A percentile compares a stretch with the other conserved stretches of the same genome.
Evolutionary conservation across 1,140 invertebrate genomes (phyloP).

Genomic region (Planococcus citri): DNA sequence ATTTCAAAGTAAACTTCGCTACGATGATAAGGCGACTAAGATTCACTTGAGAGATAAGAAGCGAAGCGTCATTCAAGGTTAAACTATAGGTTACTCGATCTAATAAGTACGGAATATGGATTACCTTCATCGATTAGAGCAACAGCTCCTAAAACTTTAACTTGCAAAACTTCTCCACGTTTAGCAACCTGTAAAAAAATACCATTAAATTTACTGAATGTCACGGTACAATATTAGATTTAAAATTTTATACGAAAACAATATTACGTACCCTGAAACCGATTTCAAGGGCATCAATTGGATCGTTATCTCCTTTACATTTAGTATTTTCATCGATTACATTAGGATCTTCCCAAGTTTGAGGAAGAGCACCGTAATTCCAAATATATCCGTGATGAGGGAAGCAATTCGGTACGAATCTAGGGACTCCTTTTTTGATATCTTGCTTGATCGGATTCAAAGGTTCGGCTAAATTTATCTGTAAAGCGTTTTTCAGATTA

Average conservation of each 20-base stretch:
- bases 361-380: constrained; percentile 98
- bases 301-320: constrained; percentile 95
- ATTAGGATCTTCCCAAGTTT: constrained; percentile 97
- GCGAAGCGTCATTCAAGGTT: no score
- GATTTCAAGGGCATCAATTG: constrained; percentile 97
- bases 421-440: constrained; percentile 88
- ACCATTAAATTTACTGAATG: neutral
- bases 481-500: constrained; percentile 26
- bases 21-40: neutral
- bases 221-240: neutral
- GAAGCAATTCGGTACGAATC: constrained; percentile 94
- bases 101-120: no score
- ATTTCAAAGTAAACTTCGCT: neutral
- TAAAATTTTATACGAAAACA: neutral
- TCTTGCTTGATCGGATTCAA: constrained; percentile 98
- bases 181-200: constrained; percentile 49
- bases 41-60: neutral
- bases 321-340: constrained; percentile 78
- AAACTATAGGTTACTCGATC: neutral
- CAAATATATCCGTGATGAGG: constrained; percentile 99
- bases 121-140: constrained; percentile 86
- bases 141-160: constrained; percentile 81
- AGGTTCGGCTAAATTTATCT: constrained; percentile 78
- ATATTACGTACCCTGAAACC: constrained; percentile 49
- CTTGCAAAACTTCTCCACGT: constrained; percentile 72